phyloP scores from a whole-genome alignment of 1,140 invertebrate genomes.

The Bathynomus jamesi region DNA sequence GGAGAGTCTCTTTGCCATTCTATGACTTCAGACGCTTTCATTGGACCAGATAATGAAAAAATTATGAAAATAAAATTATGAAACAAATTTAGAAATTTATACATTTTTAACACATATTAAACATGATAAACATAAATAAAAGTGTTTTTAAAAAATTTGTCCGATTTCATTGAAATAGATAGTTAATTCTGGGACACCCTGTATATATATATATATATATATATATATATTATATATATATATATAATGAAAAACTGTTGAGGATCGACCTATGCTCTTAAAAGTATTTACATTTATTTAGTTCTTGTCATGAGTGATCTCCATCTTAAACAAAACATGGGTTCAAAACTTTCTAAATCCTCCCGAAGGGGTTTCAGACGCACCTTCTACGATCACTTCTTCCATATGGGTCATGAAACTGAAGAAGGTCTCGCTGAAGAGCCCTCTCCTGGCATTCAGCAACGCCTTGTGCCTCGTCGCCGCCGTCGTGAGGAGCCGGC shows the following conservation, averaged over 20 bases:
- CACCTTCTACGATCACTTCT: constrained; percentile 50
- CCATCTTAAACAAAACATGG: background rate
- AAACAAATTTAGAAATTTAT: too few species aligned
- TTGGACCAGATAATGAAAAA: too few species aligned
- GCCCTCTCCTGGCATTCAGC: constrained; percentile 46
- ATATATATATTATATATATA: background rate
- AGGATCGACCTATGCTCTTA: background rate
- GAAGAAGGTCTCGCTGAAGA: constrained; percentile 49
- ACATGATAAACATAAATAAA: too few species aligned
- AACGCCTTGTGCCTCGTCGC: constrained; percentile 51
- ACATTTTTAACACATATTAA: too few species aligned
- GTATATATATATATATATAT: background rate
- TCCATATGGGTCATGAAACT: constrained; percentile 55
- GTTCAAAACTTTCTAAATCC: too few species aligned
- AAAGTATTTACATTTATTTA: background rate
- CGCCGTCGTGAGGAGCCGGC: constrained; percentile 53
- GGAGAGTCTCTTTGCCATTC: too few species aligned
- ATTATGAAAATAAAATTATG: too few species aligned
- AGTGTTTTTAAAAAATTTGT: too few species aligned
- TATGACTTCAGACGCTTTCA: too few species aligned
- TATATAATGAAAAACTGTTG: background rate
- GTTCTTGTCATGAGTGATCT: background rate
- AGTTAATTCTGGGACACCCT: background rate
- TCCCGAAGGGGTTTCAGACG: too few species aligned
- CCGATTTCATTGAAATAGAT: too few species aligned